Conservation (phyloP, 23 tunicate species). For the Trididemnum miniatum region DNA sequence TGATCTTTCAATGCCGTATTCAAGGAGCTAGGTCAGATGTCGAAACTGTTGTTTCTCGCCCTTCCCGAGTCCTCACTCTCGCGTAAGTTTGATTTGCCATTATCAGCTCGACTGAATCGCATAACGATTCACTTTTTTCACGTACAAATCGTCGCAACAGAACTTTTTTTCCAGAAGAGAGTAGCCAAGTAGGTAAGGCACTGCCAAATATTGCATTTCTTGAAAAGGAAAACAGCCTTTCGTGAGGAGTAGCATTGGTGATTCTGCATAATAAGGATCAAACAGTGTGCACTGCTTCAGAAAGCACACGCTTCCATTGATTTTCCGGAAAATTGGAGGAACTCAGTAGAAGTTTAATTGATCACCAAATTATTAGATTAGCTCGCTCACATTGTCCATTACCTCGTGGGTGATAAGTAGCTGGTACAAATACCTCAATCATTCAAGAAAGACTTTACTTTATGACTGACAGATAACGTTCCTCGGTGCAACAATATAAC, state of each 20-base stretch:
- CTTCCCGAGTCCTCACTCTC: background rate
- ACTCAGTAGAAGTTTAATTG: conserved; percentile 18
- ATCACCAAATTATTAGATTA: conserved; percentile 22
- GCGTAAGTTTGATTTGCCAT: conserved; percentile 22
- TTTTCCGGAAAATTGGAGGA: too few relatives aligned
- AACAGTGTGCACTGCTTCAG: too few relatives aligned
- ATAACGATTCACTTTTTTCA: conserved; percentile 20
- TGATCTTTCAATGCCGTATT: too few relatives aligned
- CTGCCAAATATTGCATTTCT: background rate
- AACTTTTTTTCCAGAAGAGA: background rate
- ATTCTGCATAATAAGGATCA: background rate
- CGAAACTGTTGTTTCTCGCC: conserved; percentile 29
- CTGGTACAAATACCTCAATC: conserved; percentile 16
- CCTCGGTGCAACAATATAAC: too few relatives aligned
- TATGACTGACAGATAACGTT: conserved; percentile 3
- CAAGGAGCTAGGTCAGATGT: conserved; percentile 41
- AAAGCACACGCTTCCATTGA: too few relatives aligned
- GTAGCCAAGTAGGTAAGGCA: too few relatives aligned
- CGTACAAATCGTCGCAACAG: conserved; percentile 27
- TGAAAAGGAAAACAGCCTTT: background rate
- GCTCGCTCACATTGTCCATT: too few relatives aligned
- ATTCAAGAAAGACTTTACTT: background rate
- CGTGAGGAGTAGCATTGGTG: background rate
- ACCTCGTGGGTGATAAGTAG: background rate
- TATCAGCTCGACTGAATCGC: conserved; percentile 15